Evolutionary conservation across 2,888 invertebrate species (phyloP), one percentile per base, ranked within the genome.

Genomic region (Macrosiphum euphorbiae): DNA sequence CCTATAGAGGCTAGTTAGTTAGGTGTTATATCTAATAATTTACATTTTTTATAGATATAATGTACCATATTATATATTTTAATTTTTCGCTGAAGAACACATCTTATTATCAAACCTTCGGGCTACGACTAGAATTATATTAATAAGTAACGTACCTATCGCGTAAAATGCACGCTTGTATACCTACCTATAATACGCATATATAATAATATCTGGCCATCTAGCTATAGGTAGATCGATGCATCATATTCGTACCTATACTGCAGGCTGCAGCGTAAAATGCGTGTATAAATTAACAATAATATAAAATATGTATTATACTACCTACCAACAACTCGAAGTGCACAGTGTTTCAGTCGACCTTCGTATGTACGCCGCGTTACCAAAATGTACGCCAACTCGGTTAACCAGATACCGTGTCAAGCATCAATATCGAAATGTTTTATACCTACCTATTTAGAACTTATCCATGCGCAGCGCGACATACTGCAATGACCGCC

Each of bases 341-440:
- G 44, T 61, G 16, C 58, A n/a, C n/a, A 13, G 8, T 61, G 11
- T n/a, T 90, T 26, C 35, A 90, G 67, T n/a, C 13, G 47, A 90
- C 90, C 90, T 50, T 78, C 90, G 67, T 67, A 61, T 78, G 35
- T 78, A 78, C 78, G 35, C 78, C 44, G 35, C n/a, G 67, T 78
- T 90, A 50, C n/a, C 90, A 78, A 90, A 90, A 90, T 50, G 35
- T 24, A 67, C 90, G 67, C 67, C 90, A 90, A 90, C 90, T 90
- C 47, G 47, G 90, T 67, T 90, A 90, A 90, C 67, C 90, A 67
- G n/a, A 50, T 67, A 67, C 67, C 90, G 90, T 90, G 67, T 90
- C 90, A 78, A 90, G 90, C 90, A 90, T 90, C 67, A 90, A 50
- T 90, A 90, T 50, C 50, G 67, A 90, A 90, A 67, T 90, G n/a